Base-by-base conservation (phyloP, 2,113 vertebrate species). In the Elgaria multicarinata region DNA sequence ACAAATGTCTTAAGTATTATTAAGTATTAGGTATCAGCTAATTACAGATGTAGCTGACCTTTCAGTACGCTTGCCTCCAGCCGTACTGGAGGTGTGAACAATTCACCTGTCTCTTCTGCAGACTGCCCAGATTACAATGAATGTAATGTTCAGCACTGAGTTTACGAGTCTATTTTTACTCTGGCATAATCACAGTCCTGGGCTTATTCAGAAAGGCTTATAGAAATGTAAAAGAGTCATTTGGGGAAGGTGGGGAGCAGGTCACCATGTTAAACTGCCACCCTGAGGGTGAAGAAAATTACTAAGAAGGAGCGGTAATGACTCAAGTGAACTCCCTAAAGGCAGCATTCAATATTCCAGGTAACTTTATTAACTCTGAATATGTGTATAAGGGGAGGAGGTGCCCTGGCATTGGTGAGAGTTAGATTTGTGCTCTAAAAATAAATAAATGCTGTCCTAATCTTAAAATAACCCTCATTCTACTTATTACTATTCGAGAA, bases 251-350 rank as follows among this genome's bases (percentile, higher is more conserved):
- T 22, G 6, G 12, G 3, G 39, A 66, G 72, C 86, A 67, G 92
- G 82, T 75, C 28, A 91, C 1, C 39, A 14, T 77, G 44, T 90
- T 93, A 91, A 95, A 90, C 77, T 85, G 64, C 74, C 89, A 72
- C 85, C 86, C 77, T 64, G 28, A 88, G 87, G 58, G 16, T 87
- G 71, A 89, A 89, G 89, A 93, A 95, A 94, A 94, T 93, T 93
- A 72, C 33, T 87, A 91, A 71, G 14, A 82, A 82, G 84, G 71
- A 87, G 66, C 0, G 77, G 89, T 94, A 91, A 80, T 87, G 42
- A 79, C 36, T 89, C 79, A 89, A 94, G 4, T 69, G 85, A 76
- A 92, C 92, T 78, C 33, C 0, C 13, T 93, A 69, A 28, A 87
- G 74, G 72, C 90, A 75, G 85, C 93, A 69, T 91, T 92, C 83